Evolutionary conservation across 2,113 vertebrate species (phyloP).

Genomic region (Miniopterus natalensis): DNA sequence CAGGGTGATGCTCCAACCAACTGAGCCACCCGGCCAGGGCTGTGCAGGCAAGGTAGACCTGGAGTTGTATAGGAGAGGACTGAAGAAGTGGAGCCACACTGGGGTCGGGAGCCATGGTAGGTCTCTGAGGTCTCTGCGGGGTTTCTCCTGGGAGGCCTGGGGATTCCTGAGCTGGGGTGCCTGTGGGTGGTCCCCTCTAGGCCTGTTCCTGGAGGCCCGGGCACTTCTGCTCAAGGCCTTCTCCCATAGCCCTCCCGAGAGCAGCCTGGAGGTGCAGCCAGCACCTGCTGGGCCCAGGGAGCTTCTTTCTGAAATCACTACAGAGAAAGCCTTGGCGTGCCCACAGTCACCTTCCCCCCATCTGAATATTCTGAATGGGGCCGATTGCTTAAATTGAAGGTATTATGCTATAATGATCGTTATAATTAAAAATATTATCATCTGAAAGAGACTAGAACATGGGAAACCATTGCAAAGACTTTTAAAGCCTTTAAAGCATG

Average conservation of each 20-base stretch:
- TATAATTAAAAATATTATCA: conserved; percentile 85
- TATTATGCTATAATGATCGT: conserved; percentile 83
- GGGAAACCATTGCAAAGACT: conserved; percentile 77
- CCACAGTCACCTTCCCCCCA: background rate
- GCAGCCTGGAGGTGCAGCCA: background rate
- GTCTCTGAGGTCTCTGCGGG: background rate
- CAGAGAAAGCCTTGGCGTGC: background rate
- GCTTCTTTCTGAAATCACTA: background rate
- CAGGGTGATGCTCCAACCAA: background rate
- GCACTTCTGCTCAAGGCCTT: background rate
- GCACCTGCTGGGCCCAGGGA: background rate
- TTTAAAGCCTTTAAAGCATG: conserved; percentile 76
- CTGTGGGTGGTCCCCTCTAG: background rate
- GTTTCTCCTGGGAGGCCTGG: background rate
- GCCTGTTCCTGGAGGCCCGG: background rate
- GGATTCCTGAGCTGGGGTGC: background rate
- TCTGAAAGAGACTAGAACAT: conserved; percentile 79
- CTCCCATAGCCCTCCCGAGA: background rate
- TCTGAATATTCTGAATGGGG: conserved; percentile 79
- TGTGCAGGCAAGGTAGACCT: background rate
- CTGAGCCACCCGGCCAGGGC: background rate
- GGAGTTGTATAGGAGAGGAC: background rate
- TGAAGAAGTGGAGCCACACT: background rate
- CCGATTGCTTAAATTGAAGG: conserved; percentile 84
- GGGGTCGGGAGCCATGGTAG: background rate